Evolutionary conservation across 2,888 invertebrate genomes (phyloP).

Genomic region (Tribolium freemani): DNA sequence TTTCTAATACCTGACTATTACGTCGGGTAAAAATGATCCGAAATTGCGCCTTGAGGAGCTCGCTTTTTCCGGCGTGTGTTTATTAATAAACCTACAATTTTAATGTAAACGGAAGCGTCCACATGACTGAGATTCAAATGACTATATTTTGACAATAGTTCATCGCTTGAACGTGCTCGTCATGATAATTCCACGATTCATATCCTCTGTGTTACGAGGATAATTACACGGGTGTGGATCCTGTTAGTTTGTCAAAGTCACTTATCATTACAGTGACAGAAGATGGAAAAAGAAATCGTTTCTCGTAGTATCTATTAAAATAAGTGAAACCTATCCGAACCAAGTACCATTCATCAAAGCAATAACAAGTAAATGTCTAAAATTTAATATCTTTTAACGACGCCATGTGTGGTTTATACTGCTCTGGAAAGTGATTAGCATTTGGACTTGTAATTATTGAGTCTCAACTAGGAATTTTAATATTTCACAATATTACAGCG

Average conservation of each 20-base stretch:
- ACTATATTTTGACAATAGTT: neutral
- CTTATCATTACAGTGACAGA: neutral
- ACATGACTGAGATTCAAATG: neutral
- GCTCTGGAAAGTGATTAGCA: neutral
- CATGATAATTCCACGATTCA: neutral
- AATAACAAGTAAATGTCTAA: neutral
- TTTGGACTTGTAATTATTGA: constrained; percentile 3
- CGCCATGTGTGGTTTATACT: neutral
- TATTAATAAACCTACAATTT: neutral
- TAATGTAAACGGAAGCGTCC: constrained; percentile 1
- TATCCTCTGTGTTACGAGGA: neutral
- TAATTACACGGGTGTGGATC: neutral
- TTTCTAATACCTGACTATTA: neutral
- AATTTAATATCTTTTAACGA: constrained; percentile 9
- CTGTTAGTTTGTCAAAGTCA: neutral
- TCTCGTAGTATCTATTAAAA: neutral
- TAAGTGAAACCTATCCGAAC: neutral
- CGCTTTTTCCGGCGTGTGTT: neutral
- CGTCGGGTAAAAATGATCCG: neutral
- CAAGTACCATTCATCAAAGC: neutral
- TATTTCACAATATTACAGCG: neutral
- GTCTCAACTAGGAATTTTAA: neutral
- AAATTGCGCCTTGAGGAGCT: neutral
- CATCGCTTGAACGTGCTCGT: neutral
- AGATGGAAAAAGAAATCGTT: neutral